These are phyloP conservation scores for Alviniconcha marisindica DNA, from an alignment of 1,140 invertebrate genomes.

Conservation along the genomic window DNA sequence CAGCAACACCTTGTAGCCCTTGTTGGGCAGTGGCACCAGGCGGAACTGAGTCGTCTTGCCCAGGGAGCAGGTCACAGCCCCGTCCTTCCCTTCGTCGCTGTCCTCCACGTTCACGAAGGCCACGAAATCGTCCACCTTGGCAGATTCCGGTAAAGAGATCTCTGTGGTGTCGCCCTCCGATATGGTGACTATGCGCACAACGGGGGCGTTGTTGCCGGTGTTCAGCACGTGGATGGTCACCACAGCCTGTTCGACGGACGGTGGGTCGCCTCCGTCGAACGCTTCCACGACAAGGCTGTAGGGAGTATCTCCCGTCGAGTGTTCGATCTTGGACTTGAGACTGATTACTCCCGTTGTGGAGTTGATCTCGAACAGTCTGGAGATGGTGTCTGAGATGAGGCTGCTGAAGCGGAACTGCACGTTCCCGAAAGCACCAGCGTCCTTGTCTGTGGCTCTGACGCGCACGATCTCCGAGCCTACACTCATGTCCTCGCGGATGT, in stretches of 20 bases:
- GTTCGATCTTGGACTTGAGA: slow-evolving; percentile 43
- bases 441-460: slow-evolving; percentile 86
- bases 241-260: slow-evolving; percentile 93
- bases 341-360: slow-evolving; percentile 56
- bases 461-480: slow-evolving; percentile 68
- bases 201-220: slow-evolving; percentile 68
- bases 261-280: slow-evolving; percentile 91
- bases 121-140: slow-evolving; percentile 57
- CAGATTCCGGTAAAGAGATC: slow-evolving; percentile 79
- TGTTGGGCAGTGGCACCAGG: slow-evolving; percentile 45
- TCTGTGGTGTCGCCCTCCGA: slow-evolving; percentile 52
- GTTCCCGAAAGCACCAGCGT: slow-evolving; percentile 87
- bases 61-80: slow-evolving; percentile 57
- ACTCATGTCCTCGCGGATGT: slow-evolving; percentile 57
- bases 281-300: slow-evolving; percentile 90
- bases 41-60: slow-evolving; percentile 43
- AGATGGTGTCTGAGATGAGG: slow-evolving; percentile 49
- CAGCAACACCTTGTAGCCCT: slow-evolving; percentile 59
- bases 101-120: slow-evolving; percentile 65
- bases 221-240: slow-evolving; percentile 85
- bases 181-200: slow-evolving; percentile 80
- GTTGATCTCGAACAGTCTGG: slow-evolving; percentile 57
- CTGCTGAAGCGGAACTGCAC: slow-evolving; percentile 85
- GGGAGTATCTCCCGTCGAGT: slow-evolving; percentile 41
- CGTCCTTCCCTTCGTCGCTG: slow-evolving; percentile 62